These are phyloP conservation scores for Tetramorium simillimum DNA, from an alignment of 1,140 invertebrate species.

Conservation along the genomic window DNA sequence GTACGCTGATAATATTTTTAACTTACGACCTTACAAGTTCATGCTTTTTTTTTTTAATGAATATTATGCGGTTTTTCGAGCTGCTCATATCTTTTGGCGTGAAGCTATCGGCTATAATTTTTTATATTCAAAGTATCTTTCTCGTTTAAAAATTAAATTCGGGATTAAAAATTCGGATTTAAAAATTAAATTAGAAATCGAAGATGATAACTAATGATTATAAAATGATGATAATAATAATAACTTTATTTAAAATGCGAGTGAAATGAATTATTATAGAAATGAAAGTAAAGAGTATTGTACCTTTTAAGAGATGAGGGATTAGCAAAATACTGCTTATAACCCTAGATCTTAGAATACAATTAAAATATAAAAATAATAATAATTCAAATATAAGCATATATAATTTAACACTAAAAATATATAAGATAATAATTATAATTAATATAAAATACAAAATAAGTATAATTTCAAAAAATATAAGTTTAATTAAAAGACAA, in stretches of 20 bases:
- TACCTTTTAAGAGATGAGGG: too few relatives aligned
- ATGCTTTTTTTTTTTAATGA: not conserved
- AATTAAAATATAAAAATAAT: too few relatives aligned
- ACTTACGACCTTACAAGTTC: not conserved
- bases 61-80: not conserved
- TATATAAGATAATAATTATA: too few relatives aligned
- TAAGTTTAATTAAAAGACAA: too few relatives aligned
- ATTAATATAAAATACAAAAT: too few relatives aligned
- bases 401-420: too few relatives aligned
- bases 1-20: not conserved
- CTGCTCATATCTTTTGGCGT: not conserved
- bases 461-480: too few relatives aligned
- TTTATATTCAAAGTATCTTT: not conserved
- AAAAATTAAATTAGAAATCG: not conserved
- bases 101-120: not conserved
- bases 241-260: not conserved
- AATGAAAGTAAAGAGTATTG: too few relatives aligned
- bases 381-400: too few relatives aligned
- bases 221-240: not conserved
- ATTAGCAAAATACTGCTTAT: too few relatives aligned
- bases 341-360: too few relatives aligned
- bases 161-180: too few relatives aligned
- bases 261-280: not conserved
- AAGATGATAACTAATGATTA: not conserved
- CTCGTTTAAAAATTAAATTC: not conserved